phyloP scores from a whole-genome alignment of 2,113 vertebrate genomes.

The Illadopsis cleaveri region DNA sequence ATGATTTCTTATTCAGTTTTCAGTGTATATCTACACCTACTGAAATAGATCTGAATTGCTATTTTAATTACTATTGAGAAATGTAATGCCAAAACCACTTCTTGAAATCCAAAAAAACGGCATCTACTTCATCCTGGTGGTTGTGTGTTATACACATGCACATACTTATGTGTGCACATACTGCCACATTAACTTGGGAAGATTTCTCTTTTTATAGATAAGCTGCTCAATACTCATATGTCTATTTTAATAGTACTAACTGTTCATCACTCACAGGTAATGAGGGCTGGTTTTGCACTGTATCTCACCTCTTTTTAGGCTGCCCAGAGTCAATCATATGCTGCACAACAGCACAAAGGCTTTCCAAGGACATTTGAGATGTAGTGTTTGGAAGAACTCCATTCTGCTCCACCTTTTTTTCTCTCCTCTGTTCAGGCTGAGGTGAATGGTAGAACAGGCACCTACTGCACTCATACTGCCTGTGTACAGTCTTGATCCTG shows the following conservation, averaged over 20 bases:
- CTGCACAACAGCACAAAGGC: neutral
- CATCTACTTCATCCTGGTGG: neutral
- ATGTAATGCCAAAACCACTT: neutral
- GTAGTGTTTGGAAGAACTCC: neutral
- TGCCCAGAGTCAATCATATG: neutral
- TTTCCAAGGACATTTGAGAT: neutral
- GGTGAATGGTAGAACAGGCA: neutral
- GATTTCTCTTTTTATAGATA: neutral
- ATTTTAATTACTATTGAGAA: conserved; percentile 5
- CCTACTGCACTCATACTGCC: neutral
- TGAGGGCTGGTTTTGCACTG: neutral
- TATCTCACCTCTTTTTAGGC: neutral
- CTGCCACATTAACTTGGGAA: neutral
- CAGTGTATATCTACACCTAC: neutral
- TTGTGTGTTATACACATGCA: neutral
- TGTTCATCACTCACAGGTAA: neutral
- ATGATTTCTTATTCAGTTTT: neutral
- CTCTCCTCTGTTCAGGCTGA: neutral
- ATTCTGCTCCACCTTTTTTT: neutral
- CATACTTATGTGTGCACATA: neutral
- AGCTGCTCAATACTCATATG: neutral
- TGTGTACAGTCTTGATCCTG: neutral
- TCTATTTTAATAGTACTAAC: neutral
- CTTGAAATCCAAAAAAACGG: neutral
- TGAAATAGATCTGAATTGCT: conserved; percentile 13